These are phyloP conservation scores for Stegodyphus dumicola DNA, from an alignment of 1,140 invertebrate genomes.

Conservation along the genomic window DNA sequence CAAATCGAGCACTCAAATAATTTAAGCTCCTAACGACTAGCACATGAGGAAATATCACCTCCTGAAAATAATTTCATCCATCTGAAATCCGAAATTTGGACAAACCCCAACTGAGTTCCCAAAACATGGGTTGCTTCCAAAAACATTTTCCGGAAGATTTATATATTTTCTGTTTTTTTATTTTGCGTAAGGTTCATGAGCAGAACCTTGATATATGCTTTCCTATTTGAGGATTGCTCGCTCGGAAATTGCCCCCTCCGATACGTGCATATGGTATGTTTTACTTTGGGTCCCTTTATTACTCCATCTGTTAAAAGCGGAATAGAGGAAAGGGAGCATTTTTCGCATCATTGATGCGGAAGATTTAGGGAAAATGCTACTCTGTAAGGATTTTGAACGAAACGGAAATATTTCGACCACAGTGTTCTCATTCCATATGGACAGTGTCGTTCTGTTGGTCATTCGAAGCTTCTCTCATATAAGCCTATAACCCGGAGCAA, in stretches of 20 bases:
- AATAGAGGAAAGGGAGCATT: neutral
- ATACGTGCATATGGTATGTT: neutral
- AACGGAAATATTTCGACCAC: neutral
- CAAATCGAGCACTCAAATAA: too few relatives aligned
- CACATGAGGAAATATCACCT: slow-evolving; percentile 36
- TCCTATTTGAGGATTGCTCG: slow-evolving; percentile 22
- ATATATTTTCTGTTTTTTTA: slow-evolving; percentile 12
- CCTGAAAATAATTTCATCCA: slow-evolving; percentile 55
- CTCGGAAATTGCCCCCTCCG: slow-evolving; percentile 18
- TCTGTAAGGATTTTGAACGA: neutral
- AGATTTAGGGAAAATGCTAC: slow-evolving; percentile 6
- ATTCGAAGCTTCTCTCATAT: too few relatives aligned
- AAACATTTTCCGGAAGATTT: slow-evolving; percentile 47
- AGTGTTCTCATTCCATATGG: too few relatives aligned
- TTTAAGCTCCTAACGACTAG: too few relatives aligned
- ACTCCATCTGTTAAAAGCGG: slow-evolving; percentile 35
- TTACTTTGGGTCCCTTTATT: slow-evolving; percentile 24
- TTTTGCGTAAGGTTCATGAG: neutral
- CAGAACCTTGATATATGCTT: slow-evolving; percentile 19
- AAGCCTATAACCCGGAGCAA: too few relatives aligned
- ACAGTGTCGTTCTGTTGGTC: too few relatives aligned
- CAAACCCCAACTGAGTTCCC: slow-evolving; percentile 47
- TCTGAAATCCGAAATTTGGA: slow-evolving; percentile 46
- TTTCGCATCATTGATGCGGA: slow-evolving; percentile 16
- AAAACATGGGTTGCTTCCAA: slow-evolving; percentile 42